phyloP scores from a whole-genome alignment of 2,888 invertebrate species.

The Microchrysa polita region DNA sequence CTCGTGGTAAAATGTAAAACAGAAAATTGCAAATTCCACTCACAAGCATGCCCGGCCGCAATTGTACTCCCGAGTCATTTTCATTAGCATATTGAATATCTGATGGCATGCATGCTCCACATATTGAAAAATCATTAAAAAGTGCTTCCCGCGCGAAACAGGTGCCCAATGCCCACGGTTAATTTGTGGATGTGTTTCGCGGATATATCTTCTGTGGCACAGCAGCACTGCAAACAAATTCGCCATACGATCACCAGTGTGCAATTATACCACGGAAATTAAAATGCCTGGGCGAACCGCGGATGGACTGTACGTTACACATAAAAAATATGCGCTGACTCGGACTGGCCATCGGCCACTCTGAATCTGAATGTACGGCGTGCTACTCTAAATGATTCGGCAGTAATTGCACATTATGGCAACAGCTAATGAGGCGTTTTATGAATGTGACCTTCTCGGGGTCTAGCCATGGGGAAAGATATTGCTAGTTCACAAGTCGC shows the following conservation, averaged over 20 bases:
- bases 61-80: conserved; percentile 3
- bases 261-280: conserved; percentile 39
- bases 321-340: too few species aligned
- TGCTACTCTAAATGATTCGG: conserved; percentile 8
- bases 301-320: too few species aligned
- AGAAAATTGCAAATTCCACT: conserved; percentile 16
- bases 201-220: conserved; percentile 19
- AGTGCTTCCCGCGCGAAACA: conserved; percentile 23
- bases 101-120: conserved; percentile 30
- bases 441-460: conserved; percentile 40
- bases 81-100: conserved; percentile 37
- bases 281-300: neutral
- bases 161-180: conserved; percentile 36
- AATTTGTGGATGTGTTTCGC: conserved; percentile 29
- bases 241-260: neutral
- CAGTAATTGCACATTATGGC: conserved; percentile 33
- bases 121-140: conserved; percentile 35
- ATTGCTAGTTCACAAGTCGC: too few species aligned
- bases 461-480: conserved; percentile 27
- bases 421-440: conserved; percentile 42
- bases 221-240: conserved; percentile 26
- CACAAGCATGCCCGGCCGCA: conserved; percentile 14
- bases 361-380: too few species aligned
- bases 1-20: too few species aligned
- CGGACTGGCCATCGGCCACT: too few species aligned